Percentiles rank a stretch among this genome's conserved stretches.
Evolutionary conservation across 2,888 invertebrate genomes (phyloP).

Genomic region (Cistogaster globosa): DNA sequence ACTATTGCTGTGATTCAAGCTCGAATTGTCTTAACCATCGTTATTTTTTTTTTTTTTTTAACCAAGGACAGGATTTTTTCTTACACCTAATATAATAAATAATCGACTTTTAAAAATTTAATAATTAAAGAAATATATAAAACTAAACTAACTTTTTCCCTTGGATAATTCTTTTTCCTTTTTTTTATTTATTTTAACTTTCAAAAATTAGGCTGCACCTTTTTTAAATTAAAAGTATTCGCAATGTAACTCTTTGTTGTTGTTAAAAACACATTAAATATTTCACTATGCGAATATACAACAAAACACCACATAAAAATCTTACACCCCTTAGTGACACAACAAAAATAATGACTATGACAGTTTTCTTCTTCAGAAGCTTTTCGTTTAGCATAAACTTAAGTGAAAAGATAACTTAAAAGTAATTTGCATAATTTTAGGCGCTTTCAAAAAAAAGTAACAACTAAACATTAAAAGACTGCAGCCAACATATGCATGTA

Average conservation of each 20-base stretch:
- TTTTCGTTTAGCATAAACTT: slow-evolving; percentile 58
- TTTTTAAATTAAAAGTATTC: neutral
- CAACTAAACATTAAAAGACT: slow-evolving; percentile 9
- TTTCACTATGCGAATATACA: slow-evolving; percentile 8
- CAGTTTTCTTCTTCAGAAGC: slow-evolving; percentile 54
- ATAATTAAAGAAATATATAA: too few relatives aligned
- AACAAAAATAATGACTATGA: slow-evolving; percentile 65
- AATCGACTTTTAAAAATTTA: too few relatives aligned
- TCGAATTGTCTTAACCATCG: too few relatives aligned
- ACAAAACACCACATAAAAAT: neutral
- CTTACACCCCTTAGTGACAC: slow-evolving; percentile 50
- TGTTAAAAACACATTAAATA: slow-evolving; percentile 53
- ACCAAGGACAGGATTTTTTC: too few relatives aligned
- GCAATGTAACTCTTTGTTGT: neutral
- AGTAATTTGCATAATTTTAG: slow-evolving; percentile 70
- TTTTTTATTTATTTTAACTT: too few relatives aligned
- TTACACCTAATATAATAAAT: too few relatives aligned
- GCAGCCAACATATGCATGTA: slow-evolving; percentile 5
- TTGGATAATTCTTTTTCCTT: too few relatives aligned
- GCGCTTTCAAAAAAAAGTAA: slow-evolving; percentile 29
- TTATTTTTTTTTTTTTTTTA: too few relatives aligned
- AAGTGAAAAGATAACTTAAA: slow-evolving; percentile 57
- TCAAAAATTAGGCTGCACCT: slow-evolving; percentile 10
- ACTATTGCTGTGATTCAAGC: too few relatives aligned
- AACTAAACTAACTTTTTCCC: too few relatives aligned